Evolutionary conservation across 2,888 invertebrate genomes (phyloP).

Genomic region (Neoaliturus tenellus): DNA sequence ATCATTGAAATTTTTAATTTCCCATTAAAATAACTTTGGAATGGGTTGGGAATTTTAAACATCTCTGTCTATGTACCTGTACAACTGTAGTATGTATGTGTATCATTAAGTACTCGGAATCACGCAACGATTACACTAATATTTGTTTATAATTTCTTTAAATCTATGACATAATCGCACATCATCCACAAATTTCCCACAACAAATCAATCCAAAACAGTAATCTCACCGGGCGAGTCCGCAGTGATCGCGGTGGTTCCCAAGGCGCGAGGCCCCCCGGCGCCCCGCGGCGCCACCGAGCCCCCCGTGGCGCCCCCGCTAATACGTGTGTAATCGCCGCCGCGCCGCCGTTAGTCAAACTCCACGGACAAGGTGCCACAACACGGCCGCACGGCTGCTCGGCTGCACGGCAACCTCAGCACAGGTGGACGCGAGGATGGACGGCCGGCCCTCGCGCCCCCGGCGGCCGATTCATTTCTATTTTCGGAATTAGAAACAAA

Average conservation of each 20-base stretch:
- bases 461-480: constrained; percentile 2
- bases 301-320: constrained; percentile 42
- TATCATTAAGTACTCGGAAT: too few species aligned
- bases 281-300: background rate
- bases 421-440: background rate
- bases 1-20: too few species aligned
- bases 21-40: too few species aligned
- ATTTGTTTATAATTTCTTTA: too few species aligned
- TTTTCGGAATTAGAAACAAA: constrained; percentile 39
- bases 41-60: too few species aligned
- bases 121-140: too few species aligned
- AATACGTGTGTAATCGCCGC: constrained; percentile 51
- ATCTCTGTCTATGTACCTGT: too few species aligned
- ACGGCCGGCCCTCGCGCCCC: background rate
- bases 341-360: constrained; percentile 41
- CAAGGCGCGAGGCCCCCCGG: background rate
- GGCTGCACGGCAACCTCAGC: background rate
- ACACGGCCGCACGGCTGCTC: background rate
- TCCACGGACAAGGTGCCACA: constrained; percentile 3
- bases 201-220: background rate
- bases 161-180: too few species aligned
- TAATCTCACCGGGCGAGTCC: background rate
- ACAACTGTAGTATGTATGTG: too few species aligned
- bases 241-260: background rate
- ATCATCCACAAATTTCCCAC: too few species aligned